Percentiles rank a stretch among this genome's conserved stretches.
phyloP scores from a whole-genome alignment of 2,888 invertebrate genomes.

The Halictus ligatus region DNA sequence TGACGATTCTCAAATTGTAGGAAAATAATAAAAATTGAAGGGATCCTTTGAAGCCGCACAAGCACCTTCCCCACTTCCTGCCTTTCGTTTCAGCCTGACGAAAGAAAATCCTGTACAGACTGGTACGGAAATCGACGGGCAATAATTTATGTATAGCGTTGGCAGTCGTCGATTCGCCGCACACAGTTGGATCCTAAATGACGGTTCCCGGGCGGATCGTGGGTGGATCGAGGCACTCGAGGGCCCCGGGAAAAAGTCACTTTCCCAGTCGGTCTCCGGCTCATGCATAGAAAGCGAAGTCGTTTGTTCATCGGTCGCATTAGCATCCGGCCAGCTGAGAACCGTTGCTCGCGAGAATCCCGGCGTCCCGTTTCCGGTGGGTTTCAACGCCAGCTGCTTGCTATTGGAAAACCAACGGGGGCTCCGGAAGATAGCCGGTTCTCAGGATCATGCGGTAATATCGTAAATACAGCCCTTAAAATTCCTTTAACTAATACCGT shows the following conservation, averaged over 20 bases:
- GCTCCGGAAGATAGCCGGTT: slow-evolving; percentile 39
- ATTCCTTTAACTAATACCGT: slow-evolving; percentile 46
- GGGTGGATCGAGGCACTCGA: neutral
- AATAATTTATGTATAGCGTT: neutral
- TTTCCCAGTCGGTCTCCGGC: neutral
- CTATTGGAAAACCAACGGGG: slow-evolving; percentile 44
- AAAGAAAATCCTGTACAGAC: neutral
- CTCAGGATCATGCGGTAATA: slow-evolving; percentile 42
- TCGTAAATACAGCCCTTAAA: slow-evolving; percentile 53
- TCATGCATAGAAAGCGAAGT: slow-evolving; percentile 35
- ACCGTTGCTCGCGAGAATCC: neutral
- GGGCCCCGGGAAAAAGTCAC: neutral
- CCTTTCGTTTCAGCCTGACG: neutral
- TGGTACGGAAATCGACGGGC: neutral
- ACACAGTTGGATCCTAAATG: neutral
- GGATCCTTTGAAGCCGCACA: neutral
- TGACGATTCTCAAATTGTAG: too few relatives aligned
- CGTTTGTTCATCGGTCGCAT: slow-evolving; percentile 10
- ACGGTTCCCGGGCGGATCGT: neutral
- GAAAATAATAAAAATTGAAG: neutral
- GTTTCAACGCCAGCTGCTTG: slow-evolving; percentile 53
- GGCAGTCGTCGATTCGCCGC: neutral
- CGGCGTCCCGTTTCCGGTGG: slow-evolving; percentile 17
- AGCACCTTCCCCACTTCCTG: neutral
- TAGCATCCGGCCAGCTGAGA: slow-evolving; percentile 35